Evolutionary conservation across 2,113 vertebrate genomes (phyloP).

Genomic region (Paratilapia polleni): DNA sequence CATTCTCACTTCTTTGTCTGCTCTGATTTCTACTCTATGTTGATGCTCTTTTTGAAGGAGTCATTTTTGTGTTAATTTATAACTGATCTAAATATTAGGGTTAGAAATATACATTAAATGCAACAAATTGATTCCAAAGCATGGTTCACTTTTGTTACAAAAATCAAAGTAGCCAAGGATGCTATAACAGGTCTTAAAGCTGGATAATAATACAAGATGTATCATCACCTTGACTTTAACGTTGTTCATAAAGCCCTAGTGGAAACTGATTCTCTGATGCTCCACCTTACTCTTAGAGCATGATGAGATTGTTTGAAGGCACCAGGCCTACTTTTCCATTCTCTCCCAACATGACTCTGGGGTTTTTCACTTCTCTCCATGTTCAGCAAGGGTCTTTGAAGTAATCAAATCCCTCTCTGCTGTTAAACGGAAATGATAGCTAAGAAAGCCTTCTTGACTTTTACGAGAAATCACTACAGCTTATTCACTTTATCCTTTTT

Average conservation of each 20-base stretch:
- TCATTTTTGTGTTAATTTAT: background rate
- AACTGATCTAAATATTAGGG: conserved; percentile 6
- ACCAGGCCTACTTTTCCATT: conserved; percentile 37
- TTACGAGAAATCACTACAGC: conserved; percentile 35
- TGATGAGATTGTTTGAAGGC: conserved; percentile 49
- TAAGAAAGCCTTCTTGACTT: conserved; percentile 56
- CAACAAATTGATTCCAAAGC: background rate
- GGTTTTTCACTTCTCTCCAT: conserved; percentile 31
- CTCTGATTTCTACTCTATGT: background rate
- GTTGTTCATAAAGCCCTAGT: conserved; percentile 19
- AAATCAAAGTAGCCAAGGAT: background rate
- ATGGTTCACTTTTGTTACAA: background rate
- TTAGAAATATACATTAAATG: background rate
- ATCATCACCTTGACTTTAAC: conserved; percentile 47
- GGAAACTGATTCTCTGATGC: conserved; percentile 17
- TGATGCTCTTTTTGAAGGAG: conserved; percentile 7
- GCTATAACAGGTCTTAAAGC: background rate
- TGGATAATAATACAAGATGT: conserved; percentile 4
- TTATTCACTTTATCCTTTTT: conserved; percentile 15
- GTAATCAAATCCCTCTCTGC: conserved; percentile 54
- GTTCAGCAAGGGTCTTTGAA: conserved; percentile 56
- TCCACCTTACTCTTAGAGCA: conserved; percentile 13
- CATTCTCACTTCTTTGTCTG: background rate
- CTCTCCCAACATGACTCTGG: conserved; percentile 48
- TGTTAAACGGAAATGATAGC: conserved; percentile 52